phyloP scores from a whole-genome alignment of 2,113 vertebrate species.

The Corynorhinus townsendii region DNA sequence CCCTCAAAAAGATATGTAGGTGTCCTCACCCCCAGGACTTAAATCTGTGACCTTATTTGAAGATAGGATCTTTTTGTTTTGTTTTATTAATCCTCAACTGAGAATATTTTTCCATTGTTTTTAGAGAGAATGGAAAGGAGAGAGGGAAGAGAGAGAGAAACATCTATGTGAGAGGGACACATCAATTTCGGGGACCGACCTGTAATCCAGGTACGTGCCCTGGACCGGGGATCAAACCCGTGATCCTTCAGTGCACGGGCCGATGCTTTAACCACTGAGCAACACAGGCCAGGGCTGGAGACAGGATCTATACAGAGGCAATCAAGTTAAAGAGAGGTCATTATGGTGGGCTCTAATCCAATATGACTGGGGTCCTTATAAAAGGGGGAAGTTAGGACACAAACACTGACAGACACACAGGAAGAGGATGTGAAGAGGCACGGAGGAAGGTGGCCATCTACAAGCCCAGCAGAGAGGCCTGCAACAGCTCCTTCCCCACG shows the following conservation, averaged over 20 bases:
- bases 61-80: not conserved
- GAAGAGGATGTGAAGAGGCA: not conserved
- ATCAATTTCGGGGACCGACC: too few species aligned
- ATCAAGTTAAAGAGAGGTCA: not conserved
- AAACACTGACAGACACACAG: not conserved
- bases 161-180: too few species aligned
- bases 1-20: not conserved
- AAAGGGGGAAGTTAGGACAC: not conserved
- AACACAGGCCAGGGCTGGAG: too few species aligned
- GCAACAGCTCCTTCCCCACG: not conserved
- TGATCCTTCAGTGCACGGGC: too few species aligned
- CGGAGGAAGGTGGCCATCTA: rapidly evolving
- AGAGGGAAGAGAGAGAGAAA: too few species aligned
- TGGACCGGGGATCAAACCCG: too few species aligned
- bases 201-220: too few species aligned
- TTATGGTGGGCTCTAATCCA: not conserved
- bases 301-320: not conserved
- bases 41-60: not conserved
- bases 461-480: not conserved
- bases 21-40: not conserved
- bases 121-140: too few species aligned
- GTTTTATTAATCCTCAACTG: too few species aligned
- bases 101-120: too few species aligned
- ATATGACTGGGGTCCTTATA: not conserved
- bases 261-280: too few species aligned